Evolutionary conservation across 2,888 invertebrate genomes (phyloP).

Genomic region (Rhorus exstirpatorius): DNA sequence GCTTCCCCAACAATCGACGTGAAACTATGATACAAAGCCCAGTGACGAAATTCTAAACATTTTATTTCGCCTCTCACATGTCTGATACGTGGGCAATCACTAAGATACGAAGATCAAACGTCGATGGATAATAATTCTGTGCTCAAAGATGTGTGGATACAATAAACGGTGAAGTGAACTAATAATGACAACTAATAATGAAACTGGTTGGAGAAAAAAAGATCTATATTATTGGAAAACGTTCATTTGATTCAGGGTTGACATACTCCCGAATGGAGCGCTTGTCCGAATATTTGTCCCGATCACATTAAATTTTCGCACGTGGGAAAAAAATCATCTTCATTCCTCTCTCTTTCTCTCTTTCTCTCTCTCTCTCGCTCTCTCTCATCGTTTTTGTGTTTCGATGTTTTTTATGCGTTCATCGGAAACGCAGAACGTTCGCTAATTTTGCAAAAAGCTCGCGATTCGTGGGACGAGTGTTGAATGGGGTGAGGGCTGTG

Average conservation of each 20-base stretch:
- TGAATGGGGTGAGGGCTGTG: constrained; percentile 31
- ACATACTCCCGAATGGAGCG: constrained; percentile 44
- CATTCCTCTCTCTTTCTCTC: too few species aligned
- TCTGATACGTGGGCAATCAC: too few species aligned
- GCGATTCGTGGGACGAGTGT: constrained; percentile 63
- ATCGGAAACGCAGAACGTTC: constrained; percentile 72
- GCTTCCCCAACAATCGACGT: neutral
- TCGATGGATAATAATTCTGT: neutral
- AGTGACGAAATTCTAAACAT: neutral
- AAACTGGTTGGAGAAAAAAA: constrained; percentile 5
- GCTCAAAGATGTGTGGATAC: neutral
- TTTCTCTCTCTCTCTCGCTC: too few species aligned
- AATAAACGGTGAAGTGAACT: neutral
- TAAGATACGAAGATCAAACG: neutral
- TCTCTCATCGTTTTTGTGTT: constrained; percentile 35
- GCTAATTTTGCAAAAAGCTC: constrained; percentile 84
- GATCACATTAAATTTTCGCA: constrained; percentile 54
- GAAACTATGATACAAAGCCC: neutral
- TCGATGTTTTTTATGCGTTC: constrained; percentile 56
- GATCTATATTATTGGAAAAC: constrained; percentile 2
- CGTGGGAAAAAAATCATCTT: constrained; percentile 46
- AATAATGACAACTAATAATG: constrained; percentile 8
- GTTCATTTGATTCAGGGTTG: constrained; percentile 27
- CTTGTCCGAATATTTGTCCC: constrained; percentile 53
- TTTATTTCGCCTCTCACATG: neutral